Evolutionary conservation across 2,797 vertebrate genomes (phyloP).

Genomic region (Chloroceryle inda): DNA sequence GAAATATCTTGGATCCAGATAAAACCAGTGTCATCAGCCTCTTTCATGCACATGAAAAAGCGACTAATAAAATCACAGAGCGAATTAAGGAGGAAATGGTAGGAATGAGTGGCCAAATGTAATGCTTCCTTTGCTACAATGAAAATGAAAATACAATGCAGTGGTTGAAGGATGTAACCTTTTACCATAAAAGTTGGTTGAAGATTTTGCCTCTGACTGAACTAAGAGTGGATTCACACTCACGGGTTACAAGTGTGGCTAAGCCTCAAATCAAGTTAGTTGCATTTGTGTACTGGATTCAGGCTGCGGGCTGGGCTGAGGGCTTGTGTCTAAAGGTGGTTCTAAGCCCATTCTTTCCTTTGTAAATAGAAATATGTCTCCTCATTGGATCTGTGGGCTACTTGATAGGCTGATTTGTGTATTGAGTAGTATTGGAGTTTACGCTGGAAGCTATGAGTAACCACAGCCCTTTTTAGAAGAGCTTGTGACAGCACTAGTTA

Average conservation of each 20-base stretch:
- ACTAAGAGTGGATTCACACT: neutral
- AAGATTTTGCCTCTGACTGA: neutral
- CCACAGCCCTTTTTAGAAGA: neutral
- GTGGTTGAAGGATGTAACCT: neutral
- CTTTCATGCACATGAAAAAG: slow-evolving; percentile 93
- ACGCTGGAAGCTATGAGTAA: neutral
- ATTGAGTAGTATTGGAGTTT: neutral
- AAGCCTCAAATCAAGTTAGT: neutral
- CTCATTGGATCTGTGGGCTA: neutral
- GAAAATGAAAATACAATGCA: neutral
- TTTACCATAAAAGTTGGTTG: neutral
- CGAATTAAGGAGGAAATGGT: slow-evolving; percentile 97
- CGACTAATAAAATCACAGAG: slow-evolving; percentile 91
- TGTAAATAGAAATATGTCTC: rapidly evolving
- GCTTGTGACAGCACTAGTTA: neutral
- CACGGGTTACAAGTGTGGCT: neutral
- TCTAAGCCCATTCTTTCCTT: neutral
- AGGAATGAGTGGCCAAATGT: neutral
- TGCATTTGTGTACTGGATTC: neutral
- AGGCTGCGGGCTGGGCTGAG: neutral
- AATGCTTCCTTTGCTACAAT: neutral
- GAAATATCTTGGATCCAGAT: slow-evolving; percentile 96
- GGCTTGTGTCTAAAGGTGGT: neutral
- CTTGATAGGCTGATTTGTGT: rapidly evolving
- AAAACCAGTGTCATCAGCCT: slow-evolving; percentile 94